A percentile compares a stretch with the other conserved stretches of the same genome.
phyloP scores from a whole-genome alignment of 1,140 invertebrate species.

The Sitodiplosis mosellana region DNA sequence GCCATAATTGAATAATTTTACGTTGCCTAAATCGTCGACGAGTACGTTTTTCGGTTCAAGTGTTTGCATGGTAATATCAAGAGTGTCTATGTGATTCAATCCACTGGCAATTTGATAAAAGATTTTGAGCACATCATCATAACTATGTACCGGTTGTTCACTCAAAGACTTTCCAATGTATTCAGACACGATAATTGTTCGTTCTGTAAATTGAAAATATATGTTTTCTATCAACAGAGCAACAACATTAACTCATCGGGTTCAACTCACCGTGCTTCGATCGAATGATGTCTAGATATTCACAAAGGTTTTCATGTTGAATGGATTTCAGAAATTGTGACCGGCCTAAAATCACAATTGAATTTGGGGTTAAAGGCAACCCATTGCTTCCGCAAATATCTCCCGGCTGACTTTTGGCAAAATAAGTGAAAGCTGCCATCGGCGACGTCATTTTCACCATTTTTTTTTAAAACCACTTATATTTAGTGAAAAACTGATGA shows the following conservation, averaged over 20 bases:
- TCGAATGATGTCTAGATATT: slow-evolving; percentile 78
- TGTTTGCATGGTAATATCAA: slow-evolving; percentile 60
- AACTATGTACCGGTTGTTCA: background rate
- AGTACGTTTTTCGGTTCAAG: slow-evolving; percentile 71
- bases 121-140: slow-evolving; percentile 6
- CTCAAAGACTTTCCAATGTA: slow-evolving; percentile 40
- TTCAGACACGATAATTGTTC: slow-evolving; percentile 77
- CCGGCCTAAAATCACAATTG: slow-evolving; percentile 79
- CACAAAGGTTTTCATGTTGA: slow-evolving; percentile 61
- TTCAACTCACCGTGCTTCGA: slow-evolving; percentile 74
- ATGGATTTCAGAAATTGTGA: slow-evolving; percentile 70
- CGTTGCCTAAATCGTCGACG: slow-evolving; percentile 44
- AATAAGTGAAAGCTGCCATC: slow-evolving; percentile 72
- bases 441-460: no score
- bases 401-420: slow-evolving; percentile 72
- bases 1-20: slow-evolving; percentile 85
- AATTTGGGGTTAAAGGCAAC: slow-evolving; percentile 86
- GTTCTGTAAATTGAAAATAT: slow-evolving; percentile 40
- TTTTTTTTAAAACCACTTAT: no score
- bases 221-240: slow-evolving; percentile 4
- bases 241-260: background rate
- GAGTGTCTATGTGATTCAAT: slow-evolving; percentile 51
- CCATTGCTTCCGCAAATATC: slow-evolving; percentile 76
- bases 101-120: slow-evolving; percentile 49
- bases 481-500: no score